Percentiles rank a stretch among this genome's conserved stretches.
Conservation (phyloP, 37 sponge, comb jelly and placozoan species). For the Diacarnus erythraeanus region DNA sequence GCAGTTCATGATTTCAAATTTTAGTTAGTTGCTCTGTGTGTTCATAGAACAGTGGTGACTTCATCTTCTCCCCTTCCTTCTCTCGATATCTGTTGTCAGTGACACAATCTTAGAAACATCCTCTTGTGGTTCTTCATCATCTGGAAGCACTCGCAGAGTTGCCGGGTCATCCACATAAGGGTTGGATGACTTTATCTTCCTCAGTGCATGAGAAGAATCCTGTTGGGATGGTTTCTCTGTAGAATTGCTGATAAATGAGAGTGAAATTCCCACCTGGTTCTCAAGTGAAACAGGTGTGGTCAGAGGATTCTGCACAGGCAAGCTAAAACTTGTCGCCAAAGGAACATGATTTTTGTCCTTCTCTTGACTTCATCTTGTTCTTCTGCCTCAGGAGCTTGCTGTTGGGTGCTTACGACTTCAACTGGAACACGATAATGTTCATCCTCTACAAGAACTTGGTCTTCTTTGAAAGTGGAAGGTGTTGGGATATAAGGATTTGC, state of each 20-base stretch:
- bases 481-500: slow-evolving; percentile 2
- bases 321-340: neutral
- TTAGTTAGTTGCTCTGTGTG: too few relatives aligned
- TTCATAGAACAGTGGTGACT: neutral
- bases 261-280: neutral
- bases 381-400: neutral
- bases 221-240: neutral
- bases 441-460: neutral
- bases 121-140: neutral
- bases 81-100: neutral
- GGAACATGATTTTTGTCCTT: neutral
- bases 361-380: neutral
- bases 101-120: neutral
- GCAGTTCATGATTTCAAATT: too few relatives aligned
- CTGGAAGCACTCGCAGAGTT: neutral
- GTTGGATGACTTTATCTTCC: slow-evolving; percentile 2
- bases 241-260: neutral
- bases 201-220: neutral
- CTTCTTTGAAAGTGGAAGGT: slow-evolving; percentile 4
- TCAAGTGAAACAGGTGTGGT: neutral
- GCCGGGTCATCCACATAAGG: slow-evolving; percentile 29
- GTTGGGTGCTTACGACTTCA: neutral
- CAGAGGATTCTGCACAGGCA: neutral
- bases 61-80: neutral
- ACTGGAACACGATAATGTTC: neutral